Percentiles rank a stretch among this genome's conserved stretches.
These are phyloP conservation scores for Sturnira hondurensis DNA, from an alignment of 2,113 vertebrate genomes.

Conservation along the genomic window DNA sequence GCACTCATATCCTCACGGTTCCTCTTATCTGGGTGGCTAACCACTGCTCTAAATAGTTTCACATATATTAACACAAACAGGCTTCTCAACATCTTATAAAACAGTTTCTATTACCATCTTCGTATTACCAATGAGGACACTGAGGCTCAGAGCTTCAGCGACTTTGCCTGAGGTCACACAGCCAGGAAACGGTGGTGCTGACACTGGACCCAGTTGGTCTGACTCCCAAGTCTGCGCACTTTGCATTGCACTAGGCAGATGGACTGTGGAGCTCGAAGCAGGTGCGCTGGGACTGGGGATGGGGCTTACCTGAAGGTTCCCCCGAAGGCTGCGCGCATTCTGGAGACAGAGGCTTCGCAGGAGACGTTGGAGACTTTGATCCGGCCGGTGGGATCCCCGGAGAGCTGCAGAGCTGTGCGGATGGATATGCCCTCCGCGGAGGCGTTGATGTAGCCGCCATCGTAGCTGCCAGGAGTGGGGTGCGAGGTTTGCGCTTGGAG, in stretches of 20 bases:
- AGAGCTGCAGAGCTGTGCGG: constrained; percentile 84
- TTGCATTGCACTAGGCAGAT: neutral
- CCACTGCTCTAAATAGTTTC: neutral
- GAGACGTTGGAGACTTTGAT: constrained; percentile 91
- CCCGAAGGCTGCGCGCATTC: constrained; percentile 86
- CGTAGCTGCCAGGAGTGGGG: constrained; percentile 81
- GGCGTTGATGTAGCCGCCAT: constrained; percentile 90
- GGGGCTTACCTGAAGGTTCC: constrained; percentile 88
- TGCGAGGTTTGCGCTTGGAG: neutral
- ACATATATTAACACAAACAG: neutral
- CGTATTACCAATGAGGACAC: neutral
- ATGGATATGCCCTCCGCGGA: constrained; percentile 92
- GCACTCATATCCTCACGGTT: neutral
- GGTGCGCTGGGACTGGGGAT: accelerated
- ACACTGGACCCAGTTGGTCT: neutral
- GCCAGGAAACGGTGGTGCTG: neutral
- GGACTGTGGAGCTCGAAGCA: neutral
- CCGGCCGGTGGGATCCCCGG: constrained; percentile 84
- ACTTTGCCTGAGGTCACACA: neutral
- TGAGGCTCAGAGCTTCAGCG: neutral
- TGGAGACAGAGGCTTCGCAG: constrained; percentile 87
- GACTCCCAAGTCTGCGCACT: neutral
- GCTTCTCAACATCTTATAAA: neutral
- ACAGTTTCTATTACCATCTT: neutral
- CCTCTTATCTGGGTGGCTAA: neutral